phyloP scores from a whole-genome alignment of 2,113 vertebrate genomes.

The Chaenogobius annularis region DNA sequence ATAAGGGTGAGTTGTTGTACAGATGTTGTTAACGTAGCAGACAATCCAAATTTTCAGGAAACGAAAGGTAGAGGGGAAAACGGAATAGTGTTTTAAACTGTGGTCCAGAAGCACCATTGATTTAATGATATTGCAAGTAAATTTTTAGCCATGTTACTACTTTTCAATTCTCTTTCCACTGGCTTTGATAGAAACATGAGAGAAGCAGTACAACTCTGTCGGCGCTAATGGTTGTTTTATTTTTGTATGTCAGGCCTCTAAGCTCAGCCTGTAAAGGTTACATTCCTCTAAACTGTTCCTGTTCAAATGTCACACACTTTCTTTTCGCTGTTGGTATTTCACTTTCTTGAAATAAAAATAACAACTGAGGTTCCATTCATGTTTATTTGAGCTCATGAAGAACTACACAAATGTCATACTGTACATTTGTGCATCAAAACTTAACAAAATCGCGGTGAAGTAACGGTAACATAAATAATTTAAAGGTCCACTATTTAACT shows the following conservation, averaged over 20 bases:
- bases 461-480: too few species aligned
- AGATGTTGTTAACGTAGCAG: too few species aligned
- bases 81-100: too few species aligned
- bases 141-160: too few species aligned
- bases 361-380: neutral
- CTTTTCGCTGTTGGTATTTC: conserved; percentile 22
- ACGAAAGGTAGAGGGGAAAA: too few species aligned
- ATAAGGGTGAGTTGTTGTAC: too few species aligned
- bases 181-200: neutral
- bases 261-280: conserved; percentile 65
- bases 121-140: too few species aligned
- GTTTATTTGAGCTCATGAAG: neutral
- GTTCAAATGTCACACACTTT: conserved; percentile 58
- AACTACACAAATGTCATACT: neutral
- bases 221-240: conserved; percentile 35
- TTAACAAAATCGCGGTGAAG: neutral
- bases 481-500: too few species aligned
- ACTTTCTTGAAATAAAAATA: conserved; percentile 12
- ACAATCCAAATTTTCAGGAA: too few species aligned
- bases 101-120: too few species aligned
- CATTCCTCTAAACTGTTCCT: conserved; percentile 52
- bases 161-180: too few species aligned
- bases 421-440: neutral
- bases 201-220: neutral
- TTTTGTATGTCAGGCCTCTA: conserved; percentile 34